Conservation (phyloP, 2,888 invertebrate species). For the Papilio demoleus region DNA sequence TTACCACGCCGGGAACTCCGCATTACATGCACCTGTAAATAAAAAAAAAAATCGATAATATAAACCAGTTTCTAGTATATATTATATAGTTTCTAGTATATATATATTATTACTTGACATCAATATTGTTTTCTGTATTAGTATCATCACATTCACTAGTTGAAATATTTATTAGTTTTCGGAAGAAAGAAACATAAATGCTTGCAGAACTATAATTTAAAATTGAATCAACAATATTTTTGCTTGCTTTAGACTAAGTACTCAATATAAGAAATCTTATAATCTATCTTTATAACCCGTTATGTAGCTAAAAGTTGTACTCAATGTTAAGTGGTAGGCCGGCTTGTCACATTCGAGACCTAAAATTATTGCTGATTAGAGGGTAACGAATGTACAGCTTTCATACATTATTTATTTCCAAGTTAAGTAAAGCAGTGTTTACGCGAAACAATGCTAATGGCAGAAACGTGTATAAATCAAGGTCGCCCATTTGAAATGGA, state of each 20-base stretch:
- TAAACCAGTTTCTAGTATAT: too few species aligned
- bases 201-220: too few species aligned
- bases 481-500: constrained; percentile 21
- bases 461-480: constrained; percentile 24
- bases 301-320: background rate
- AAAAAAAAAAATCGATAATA: too few species aligned
- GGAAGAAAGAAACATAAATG: too few species aligned
- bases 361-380: background rate
- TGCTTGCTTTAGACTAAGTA: too few species aligned
- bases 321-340: background rate
- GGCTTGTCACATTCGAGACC: background rate
- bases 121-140: background rate
- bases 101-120: too few species aligned
- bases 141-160: background rate
- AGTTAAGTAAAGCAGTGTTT: constrained; percentile 41
- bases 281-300: too few species aligned
- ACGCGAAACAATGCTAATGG: constrained; percentile 14
- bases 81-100: too few species aligned
- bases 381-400: background rate
- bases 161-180: too few species aligned
- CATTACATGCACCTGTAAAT: constrained; percentile 46
- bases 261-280: too few species aligned
- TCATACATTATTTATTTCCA: constrained; percentile 8
- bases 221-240: too few species aligned
- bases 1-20: constrained; percentile 33